A percentile compares a stretch with the other conserved stretches of the same genome.
These are phyloP conservation scores for Heliopora coerulea DNA, from an alignment of 92 coral and sea anemone genomes.

Conservation along the genomic window DNA sequence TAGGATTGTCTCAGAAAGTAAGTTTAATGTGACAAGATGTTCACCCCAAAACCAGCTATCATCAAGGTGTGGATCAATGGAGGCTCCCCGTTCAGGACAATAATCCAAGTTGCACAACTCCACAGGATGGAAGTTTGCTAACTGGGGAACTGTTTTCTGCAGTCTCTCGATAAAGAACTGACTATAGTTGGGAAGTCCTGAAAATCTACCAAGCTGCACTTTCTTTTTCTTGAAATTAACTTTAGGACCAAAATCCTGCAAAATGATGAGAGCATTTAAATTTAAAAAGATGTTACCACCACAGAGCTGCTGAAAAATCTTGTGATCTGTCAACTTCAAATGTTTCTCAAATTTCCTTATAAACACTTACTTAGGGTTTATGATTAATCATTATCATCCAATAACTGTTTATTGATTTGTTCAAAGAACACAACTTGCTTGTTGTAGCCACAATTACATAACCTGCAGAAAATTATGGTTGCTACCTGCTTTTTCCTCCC, in stretches of 20 bases:
- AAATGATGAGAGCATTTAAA: no score
- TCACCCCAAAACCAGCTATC: slow-evolving; percentile 99
- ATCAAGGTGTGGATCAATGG: slow-evolving; percentile 92
- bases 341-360: no score
- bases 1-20: slow-evolving; percentile 65
- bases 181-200: slow-evolving; percentile 83
- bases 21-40: slow-evolving; percentile 78
- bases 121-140: slow-evolving; percentile 72
- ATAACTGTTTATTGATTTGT: no score
- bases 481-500: slow-evolving; percentile 91
- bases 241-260: slow-evolving; percentile 97
- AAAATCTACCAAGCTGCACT: slow-evolving; percentile 65
- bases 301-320: no score
- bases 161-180: slow-evolving; percentile 72
- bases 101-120: slow-evolving; percentile 94
- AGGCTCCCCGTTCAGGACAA: slow-evolving; percentile 75
- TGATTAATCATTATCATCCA: no score
- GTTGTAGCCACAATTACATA: background rate
- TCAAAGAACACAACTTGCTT: no score
- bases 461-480: background rate
- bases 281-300: background rate
- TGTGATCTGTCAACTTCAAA: no score
- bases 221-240: slow-evolving; percentile 92
- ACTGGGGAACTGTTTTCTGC: slow-evolving; percentile 44
- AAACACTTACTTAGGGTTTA: no score